A percentile compares a stretch with the other conserved stretches of the same genome.
These are phyloP conservation scores for Osmerus mordax DNA, from an alignment of 2,113 vertebrate genomes.

Conservation along the genomic window DNA sequence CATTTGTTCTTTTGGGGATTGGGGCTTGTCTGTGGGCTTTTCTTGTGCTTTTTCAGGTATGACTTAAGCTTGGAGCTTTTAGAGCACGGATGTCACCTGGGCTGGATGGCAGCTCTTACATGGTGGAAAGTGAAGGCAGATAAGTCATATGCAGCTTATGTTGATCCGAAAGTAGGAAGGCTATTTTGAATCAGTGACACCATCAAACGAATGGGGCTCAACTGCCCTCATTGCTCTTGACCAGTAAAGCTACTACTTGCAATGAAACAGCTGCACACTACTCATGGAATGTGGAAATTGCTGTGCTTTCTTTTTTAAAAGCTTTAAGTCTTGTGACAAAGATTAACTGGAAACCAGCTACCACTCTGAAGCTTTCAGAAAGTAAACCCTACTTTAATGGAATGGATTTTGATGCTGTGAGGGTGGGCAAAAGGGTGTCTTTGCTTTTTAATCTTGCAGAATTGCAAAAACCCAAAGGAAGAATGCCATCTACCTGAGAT, in stretches of 20 bases:
- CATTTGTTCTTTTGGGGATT: slow-evolving; percentile 69
- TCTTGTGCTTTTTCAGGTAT: slow-evolving; percentile 81
- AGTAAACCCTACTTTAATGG: slow-evolving; percentile 9
- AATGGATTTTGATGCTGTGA: slow-evolving; percentile 52
- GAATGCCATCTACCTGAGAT: slow-evolving; percentile 59
- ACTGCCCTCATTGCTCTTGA: slow-evolving; percentile 37
- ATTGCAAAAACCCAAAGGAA: slow-evolving; percentile 53
- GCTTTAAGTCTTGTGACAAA: slow-evolving; percentile 50
- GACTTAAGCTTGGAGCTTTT: slow-evolving; percentile 73
- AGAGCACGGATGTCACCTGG: slow-evolving; percentile 70
- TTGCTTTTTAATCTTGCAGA: slow-evolving; percentile 71
- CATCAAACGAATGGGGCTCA: slow-evolving; percentile 31
- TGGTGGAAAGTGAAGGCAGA: slow-evolving; percentile 73
- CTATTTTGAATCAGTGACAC: slow-evolving; percentile 26
- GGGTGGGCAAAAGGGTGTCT: slow-evolving; percentile 52
- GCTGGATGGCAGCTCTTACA: slow-evolving; percentile 69
- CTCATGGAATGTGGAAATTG: slow-evolving; percentile 42
- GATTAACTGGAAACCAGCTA: slow-evolving; percentile 57
- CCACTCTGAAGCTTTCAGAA: slow-evolving; percentile 57
- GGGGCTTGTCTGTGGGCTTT: slow-evolving; percentile 69
- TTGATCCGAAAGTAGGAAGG: slow-evolving; percentile 46
- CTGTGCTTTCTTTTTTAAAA: slow-evolving; percentile 46
- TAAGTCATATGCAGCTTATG: slow-evolving; percentile 71
- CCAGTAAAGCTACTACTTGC: slow-evolving; percentile 44
- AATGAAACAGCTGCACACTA: slow-evolving; percentile 26